These are phyloP conservation scores for Dromococcyx pavoninus DNA, from an alignment of 2,797 vertebrate genomes.

Conservation along the genomic window DNA sequence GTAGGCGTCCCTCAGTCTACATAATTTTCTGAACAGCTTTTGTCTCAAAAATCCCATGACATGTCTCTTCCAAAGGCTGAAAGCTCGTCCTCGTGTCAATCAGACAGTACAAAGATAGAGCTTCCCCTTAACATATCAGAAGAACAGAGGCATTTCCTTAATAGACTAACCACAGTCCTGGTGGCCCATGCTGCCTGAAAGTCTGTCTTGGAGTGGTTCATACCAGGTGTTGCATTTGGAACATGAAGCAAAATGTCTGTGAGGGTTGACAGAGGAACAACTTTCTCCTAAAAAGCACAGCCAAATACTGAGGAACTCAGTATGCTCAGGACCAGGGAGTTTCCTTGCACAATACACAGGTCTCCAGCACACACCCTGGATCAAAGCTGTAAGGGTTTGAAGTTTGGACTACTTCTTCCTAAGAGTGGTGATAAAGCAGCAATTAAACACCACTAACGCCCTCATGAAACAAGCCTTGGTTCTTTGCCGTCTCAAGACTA, in stretches of 20 bases:
- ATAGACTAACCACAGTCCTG: neutral
- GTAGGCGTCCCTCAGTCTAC: constrained; percentile 17
- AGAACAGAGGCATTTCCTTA: neutral
- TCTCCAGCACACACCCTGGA: neutral
- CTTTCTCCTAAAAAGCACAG: neutral
- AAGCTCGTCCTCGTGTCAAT: neutral
- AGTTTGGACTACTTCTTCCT: neutral
- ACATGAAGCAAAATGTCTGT: neutral
- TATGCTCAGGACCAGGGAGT: neutral
- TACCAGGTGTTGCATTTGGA: neutral
- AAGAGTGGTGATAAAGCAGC: neutral
- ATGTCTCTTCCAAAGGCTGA: neutral
- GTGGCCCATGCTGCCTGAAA: neutral
- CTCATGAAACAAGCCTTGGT: neutral
- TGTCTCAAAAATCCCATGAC: constrained; percentile 18
- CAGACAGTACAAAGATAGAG: neutral
- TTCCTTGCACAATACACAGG: neutral
- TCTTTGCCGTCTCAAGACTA: neutral
- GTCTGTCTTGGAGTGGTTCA: neutral
- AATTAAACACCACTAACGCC: neutral
- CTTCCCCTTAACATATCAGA: neutral
- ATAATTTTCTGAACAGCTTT: constrained; percentile 5
- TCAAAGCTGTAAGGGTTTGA: neutral
- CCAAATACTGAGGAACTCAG: neutral
- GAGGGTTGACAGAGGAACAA: neutral